phyloP scores from a whole-genome alignment of 1,140 invertebrate genomes.

The Drosophila cardini region DNA sequence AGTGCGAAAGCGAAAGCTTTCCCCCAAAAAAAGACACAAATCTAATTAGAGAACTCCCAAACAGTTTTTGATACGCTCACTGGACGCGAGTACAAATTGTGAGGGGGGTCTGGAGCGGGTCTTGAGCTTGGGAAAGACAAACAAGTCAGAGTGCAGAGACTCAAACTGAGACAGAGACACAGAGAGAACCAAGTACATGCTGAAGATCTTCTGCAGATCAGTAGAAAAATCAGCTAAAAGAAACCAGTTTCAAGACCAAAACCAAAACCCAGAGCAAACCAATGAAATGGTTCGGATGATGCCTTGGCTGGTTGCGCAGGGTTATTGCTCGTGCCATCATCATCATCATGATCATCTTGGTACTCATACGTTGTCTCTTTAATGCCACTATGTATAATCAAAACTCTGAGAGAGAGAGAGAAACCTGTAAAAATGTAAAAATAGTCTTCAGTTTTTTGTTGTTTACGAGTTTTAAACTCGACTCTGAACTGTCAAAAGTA shows the following conservation, averaged over 20 bases:
- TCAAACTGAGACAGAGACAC: slow-evolving; percentile 50
- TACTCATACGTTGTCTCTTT: slow-evolving; percentile 59
- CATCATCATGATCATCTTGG: not conserved
- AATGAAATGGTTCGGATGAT: slow-evolving; percentile 37
- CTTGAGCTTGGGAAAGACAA: slow-evolving; percentile 45
- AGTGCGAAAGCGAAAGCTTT: slow-evolving; percentile 72
- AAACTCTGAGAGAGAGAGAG: no score
- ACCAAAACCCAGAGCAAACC: slow-evolving; percentile 59
- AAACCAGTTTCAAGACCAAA: slow-evolving; percentile 43
- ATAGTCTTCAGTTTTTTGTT: slow-evolving; percentile 44
- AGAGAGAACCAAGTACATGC: slow-evolving; percentile 43
- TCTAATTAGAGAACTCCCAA: slow-evolving; percentile 68
- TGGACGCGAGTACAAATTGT: slow-evolving; percentile 31
- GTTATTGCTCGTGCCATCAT: slow-evolving; percentile 75
- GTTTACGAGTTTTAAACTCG: slow-evolving; percentile 36
- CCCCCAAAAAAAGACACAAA: slow-evolving; percentile 11
- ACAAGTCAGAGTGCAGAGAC: slow-evolving; percentile 30
- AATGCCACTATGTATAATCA: slow-evolving; percentile 70
- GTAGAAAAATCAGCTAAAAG: slow-evolving; percentile 5
- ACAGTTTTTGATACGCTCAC: slow-evolving; percentile 57
- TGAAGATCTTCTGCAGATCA: slow-evolving; percentile 15
- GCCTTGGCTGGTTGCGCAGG: slow-evolving; percentile 38
- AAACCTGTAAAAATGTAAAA: slow-evolving; percentile 59
- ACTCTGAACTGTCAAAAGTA: slow-evolving; percentile 68
- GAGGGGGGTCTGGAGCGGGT: not conserved